A percentile compares a stretch with the other conserved stretches of the same genome.
Evolutionary conservation across 64 coral and sea anemone genomes (phyloP).

Genomic region (Pachyseris speciosa): DNA sequence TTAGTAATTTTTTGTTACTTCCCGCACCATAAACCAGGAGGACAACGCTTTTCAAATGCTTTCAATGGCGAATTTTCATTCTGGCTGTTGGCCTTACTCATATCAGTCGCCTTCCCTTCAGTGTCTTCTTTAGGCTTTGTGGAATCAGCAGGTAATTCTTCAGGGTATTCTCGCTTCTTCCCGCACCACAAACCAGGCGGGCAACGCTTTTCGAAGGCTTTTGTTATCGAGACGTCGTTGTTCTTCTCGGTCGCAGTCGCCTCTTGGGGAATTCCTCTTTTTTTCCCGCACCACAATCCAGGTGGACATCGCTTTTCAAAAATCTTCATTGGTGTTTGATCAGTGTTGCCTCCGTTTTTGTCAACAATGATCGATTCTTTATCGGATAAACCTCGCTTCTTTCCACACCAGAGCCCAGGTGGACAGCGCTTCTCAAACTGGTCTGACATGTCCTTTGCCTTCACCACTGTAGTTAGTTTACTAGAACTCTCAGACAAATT

Average conservation of each 20-base stretch:
- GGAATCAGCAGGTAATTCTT: background rate
- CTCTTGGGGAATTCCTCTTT: background rate
- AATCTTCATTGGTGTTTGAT: background rate
- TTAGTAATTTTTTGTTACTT: background rate
- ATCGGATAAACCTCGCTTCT: conserved; percentile 30
- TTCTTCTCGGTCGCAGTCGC: background rate
- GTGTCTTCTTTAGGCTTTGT: background rate
- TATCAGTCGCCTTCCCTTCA: background rate
- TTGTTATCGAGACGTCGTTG: background rate
- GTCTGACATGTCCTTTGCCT: background rate
- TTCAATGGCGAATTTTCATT: background rate
- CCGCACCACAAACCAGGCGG: conserved; percentile 56
- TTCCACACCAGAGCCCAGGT: conserved; percentile 69
- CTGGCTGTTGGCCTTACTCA: background rate
- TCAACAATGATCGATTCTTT: background rate
- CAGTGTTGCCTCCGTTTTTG: background rate
- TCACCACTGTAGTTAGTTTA: background rate
- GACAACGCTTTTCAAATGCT: conserved; percentile 6
- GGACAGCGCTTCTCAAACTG: conserved; percentile 51
- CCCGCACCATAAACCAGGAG: conserved; percentile 49
- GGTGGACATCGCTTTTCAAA: conserved; percentile 61
- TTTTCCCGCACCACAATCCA: conserved; percentile 65
- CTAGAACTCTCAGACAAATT: background rate
- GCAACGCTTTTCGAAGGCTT: background rate
- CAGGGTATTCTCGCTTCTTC: conserved; percentile 10